Evolutionary conservation across 2,797 vertebrate species (phyloP).

Genomic region (Chaenodraco wilsoni): DNA sequence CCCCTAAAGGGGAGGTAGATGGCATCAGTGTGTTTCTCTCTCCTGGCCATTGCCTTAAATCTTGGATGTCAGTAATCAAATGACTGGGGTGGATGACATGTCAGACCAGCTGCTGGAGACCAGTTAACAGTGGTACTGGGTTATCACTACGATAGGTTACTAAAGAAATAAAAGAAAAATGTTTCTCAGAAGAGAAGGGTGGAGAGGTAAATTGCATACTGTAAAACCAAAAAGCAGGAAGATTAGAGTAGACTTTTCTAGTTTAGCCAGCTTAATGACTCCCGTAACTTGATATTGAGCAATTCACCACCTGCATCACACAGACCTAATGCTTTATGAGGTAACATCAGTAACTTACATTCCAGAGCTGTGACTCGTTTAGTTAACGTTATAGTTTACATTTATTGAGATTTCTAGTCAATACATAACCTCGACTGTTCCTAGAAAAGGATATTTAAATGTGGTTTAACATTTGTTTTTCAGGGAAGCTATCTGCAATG

Average conservation of each 20-base stretch:
- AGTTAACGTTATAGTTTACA: background rate
- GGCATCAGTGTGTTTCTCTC: slow-evolving; percentile 14
- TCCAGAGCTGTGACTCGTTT: background rate
- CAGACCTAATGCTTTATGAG: background rate
- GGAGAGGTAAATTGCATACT: background rate
- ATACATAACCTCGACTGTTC: background rate
- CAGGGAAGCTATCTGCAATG: background rate
- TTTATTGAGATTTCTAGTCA: background rate
- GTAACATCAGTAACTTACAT: background rate
- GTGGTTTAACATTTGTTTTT: slow-evolving; percentile 19
- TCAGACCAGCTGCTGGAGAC: slow-evolving; percentile 39
- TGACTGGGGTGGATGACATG: slow-evolving; percentile 40
- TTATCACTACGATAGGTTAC: background rate
- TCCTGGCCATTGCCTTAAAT: slow-evolving; percentile 13
- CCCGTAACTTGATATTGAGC: background rate
- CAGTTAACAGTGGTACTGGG: background rate
- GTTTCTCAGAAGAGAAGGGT: background rate
- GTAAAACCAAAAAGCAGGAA: background rate
- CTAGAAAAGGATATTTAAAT: background rate
- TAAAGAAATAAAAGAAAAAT: background rate
- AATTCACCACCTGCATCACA: background rate
- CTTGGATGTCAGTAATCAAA: slow-evolving; percentile 32
- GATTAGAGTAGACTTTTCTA: background rate
- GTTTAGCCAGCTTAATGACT: background rate
- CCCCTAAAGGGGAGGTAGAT: background rate